Evolutionary conservation across 2,113 vertebrate species (phyloP).

Genomic region (Saccopteryx leptura): DNA sequence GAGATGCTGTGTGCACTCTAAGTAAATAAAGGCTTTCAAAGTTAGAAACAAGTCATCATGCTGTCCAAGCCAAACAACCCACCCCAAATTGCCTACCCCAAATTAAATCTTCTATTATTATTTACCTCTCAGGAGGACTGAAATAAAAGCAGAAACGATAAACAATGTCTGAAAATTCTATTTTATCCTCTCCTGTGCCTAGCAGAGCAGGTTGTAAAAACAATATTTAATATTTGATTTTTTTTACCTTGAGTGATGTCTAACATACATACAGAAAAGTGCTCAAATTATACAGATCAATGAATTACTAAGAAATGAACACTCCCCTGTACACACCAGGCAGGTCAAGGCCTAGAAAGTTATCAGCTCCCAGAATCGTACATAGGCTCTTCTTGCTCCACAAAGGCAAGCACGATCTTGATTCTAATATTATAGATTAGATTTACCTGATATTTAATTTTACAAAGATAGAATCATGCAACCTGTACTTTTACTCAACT

Average conservation of each 20-base stretch:
- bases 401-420: neutral
- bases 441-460: slow-evolving; percentile 23
- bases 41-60: neutral
- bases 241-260: slow-evolving; percentile 16
- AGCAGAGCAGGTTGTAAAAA: slow-evolving; percentile 37
- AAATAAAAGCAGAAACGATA: slow-evolving; percentile 31
- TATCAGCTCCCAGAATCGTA: neutral
- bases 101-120: slow-evolving; percentile 42
- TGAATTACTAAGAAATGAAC: slow-evolving; percentile 27
- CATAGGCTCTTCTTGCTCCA: neutral
- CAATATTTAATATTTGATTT: slow-evolving; percentile 44
- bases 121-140: slow-evolving; percentile 43
- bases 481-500: neutral
- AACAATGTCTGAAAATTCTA: slow-evolving; percentile 57
- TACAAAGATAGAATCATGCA: neutral
- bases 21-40: slow-evolving; percentile 47
- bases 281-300: slow-evolving; percentile 16
- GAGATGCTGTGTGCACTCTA: neutral
- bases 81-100: slow-evolving; percentile 13
- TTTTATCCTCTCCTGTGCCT: slow-evolving; percentile 22
- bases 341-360: slow-evolving; percentile 48
- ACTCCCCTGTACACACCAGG: neutral
- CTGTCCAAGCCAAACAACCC: slow-evolving; percentile 22
- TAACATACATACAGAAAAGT: slow-evolving; percentile 34
- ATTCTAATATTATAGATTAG: slow-evolving; percentile 14